A percentile compares a stretch with the other conserved stretches of the same genome.
Conservation (phyloP, 2,113 vertebrate species). For the Aptenodytes patagonicus region DNA sequence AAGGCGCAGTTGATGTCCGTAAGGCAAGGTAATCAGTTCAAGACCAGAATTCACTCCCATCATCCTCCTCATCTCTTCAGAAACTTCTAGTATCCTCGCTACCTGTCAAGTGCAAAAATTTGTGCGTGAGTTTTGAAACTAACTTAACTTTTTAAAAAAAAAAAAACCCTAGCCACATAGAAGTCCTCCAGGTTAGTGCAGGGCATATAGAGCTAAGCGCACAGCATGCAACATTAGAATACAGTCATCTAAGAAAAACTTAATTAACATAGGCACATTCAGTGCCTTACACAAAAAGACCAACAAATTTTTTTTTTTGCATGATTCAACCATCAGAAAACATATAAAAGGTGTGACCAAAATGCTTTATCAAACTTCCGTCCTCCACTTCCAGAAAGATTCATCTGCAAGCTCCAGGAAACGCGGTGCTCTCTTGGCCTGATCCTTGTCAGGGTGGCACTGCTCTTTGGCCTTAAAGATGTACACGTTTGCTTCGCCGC, state of each 20-base stretch:
- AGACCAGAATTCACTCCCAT: conserved; percentile 94
- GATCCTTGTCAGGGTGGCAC: not conserved
- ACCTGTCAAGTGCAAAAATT: conserved; percentile 75
- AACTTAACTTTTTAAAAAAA: not conserved
- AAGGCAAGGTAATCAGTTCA: conserved; percentile 91
- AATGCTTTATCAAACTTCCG: not conserved
- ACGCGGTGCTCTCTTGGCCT: not conserved
- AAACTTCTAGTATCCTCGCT: conserved; percentile 88
- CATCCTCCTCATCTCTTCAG: conserved; percentile 79
- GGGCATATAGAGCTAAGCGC: not conserved
- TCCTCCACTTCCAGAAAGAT: not conserved
- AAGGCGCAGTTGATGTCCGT: conserved; percentile 88
- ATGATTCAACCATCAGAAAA: not conserved
- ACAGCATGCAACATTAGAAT: not conserved
- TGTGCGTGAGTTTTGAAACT: not conserved
- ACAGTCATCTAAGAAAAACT: not conserved
- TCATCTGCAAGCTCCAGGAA: not conserved
- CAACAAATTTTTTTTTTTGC: not conserved
- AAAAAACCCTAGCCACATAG: fast-evolving
- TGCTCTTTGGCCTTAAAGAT: not conserved
- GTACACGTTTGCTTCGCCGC: not conserved
- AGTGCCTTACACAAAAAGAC: not conserved
- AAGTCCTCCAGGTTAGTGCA: not conserved
- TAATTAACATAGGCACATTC: not conserved
- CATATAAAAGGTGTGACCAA: not conserved